Percentiles rank a stretch among this genome's conserved stretches.
Evolutionary conservation across 2,113 vertebrate genomes (phyloP).

Genomic region (Calonectris borealis): DNA sequence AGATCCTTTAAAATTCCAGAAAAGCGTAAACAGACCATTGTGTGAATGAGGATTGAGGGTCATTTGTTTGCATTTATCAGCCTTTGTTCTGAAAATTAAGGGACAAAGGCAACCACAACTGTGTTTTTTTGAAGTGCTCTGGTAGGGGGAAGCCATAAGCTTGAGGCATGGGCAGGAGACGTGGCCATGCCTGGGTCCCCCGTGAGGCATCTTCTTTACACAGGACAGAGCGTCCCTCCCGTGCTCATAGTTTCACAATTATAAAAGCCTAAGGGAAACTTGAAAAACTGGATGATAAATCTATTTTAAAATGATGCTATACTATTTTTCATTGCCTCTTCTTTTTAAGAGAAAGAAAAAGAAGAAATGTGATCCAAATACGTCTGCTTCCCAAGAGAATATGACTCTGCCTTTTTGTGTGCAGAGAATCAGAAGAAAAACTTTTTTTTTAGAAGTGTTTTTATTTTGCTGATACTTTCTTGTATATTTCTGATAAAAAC

Average conservation of each 20-base stretch:
- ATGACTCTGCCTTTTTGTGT: constrained; percentile 20
- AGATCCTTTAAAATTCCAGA: background rate
- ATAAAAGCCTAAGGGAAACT: background rate
- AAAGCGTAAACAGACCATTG: background rate
- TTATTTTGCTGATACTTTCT: background rate
- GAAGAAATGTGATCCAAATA: constrained; percentile 10
- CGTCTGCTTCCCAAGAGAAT: background rate
- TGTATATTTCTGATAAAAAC: background rate
- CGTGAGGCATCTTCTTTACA: background rate
- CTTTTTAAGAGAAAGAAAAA: constrained; percentile 39
- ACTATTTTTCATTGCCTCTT: constrained; percentile 27
- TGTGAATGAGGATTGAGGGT: background rate
- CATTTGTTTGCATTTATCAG: constrained; percentile 60
- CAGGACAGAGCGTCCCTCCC: background rate
- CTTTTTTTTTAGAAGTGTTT: background rate
- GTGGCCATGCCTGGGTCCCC: background rate
- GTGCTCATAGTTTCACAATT: background rate
- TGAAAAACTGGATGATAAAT: constrained; percentile 8
- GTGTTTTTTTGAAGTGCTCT: constrained; percentile 11
- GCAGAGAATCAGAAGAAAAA: background rate
- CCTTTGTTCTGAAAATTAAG: constrained; percentile 41
- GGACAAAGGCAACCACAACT: background rate
- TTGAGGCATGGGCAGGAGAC: background rate
- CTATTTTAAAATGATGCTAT: constrained; percentile 20
- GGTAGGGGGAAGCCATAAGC: background rate